These are phyloP conservation scores for Heliconius himera DNA, from an alignment of 1,140 invertebrate genomes.

Conservation along the genomic window DNA sequence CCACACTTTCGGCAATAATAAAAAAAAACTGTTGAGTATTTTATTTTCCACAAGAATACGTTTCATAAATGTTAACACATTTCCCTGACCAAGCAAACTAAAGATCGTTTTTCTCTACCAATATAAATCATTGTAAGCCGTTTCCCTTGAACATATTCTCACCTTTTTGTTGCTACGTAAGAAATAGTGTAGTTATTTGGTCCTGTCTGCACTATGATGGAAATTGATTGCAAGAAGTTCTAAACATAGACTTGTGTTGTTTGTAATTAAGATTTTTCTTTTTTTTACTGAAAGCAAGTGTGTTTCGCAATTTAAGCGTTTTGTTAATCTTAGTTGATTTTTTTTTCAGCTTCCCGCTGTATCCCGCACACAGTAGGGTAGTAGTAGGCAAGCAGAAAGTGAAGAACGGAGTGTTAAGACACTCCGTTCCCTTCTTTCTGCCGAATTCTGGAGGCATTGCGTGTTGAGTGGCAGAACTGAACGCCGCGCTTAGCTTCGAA, in stretches of 20 bases:
- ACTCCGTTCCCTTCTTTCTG: no score
- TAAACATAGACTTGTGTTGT: background rate
- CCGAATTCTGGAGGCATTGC: no score
- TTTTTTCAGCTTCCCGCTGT: no score
- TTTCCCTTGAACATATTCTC: conserved; percentile 62
- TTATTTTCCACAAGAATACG: conserved; percentile 19
- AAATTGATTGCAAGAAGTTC: conserved; percentile 5
- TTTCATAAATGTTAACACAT: conserved; percentile 42
- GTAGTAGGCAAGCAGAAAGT: no score
- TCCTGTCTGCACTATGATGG: background rate
- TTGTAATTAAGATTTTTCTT: no score
- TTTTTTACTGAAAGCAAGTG: no score
- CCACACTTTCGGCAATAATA: conserved; percentile 2
- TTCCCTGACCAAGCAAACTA: conserved; percentile 53
- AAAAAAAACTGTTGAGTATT: background rate
- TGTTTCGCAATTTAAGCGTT: no score
- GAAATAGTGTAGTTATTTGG: background rate
- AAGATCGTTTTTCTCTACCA: conserved; percentile 46
- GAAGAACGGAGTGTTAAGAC: no score
- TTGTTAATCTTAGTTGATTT: no score
- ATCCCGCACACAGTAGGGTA: no score
- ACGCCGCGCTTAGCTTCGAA: no score
- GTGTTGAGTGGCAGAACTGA: no score
- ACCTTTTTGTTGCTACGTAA: conserved; percentile 53
- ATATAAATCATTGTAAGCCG: conserved; percentile 73